Percentiles rank a stretch among this genome's conserved stretches.
Conservation (phyloP, 2,797 vertebrate species). For the Sebastes vulpes region DNA sequence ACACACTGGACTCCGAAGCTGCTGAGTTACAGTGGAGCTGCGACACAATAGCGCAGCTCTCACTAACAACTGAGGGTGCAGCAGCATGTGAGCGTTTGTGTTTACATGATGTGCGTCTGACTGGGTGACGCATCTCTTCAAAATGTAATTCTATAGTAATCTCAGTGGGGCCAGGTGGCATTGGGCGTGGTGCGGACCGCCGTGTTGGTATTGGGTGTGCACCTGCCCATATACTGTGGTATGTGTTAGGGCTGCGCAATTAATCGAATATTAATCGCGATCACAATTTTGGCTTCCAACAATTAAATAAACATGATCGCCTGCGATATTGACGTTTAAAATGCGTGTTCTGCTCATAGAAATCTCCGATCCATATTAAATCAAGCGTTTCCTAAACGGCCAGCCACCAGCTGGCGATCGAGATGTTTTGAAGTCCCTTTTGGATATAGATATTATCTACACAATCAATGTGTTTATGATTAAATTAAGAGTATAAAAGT, state of each 20-base stretch:
- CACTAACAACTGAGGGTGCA: not conserved
- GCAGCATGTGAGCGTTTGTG: not conserved
- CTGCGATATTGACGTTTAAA: too few species aligned
- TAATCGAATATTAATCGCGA: not conserved
- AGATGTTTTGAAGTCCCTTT: too few species aligned
- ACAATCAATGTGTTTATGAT: accelerated
- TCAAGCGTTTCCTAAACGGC: too few species aligned
- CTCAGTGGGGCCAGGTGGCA: not conserved
- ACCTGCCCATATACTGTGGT: not conserved
- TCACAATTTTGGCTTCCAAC: too few species aligned
- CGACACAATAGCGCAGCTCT: not conserved
- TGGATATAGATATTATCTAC: accelerated
- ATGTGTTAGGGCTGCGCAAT: not conserved
- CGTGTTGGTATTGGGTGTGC: not conserved
- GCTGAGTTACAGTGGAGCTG: not conserved
- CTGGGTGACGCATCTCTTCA: not conserved
- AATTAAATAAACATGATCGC: accelerated
- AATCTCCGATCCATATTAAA: not conserved
- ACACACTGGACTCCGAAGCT: not conserved
- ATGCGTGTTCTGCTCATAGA: too few species aligned
- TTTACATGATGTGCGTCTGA: not conserved
- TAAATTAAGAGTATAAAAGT: too few species aligned
- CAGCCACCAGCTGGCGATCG: too few species aligned
- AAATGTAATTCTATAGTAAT: not conserved
- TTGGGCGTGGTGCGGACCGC: not conserved